phyloP scores from a whole-genome alignment of 2,113 vertebrate species.

The Catagonus wagneri region DNA sequence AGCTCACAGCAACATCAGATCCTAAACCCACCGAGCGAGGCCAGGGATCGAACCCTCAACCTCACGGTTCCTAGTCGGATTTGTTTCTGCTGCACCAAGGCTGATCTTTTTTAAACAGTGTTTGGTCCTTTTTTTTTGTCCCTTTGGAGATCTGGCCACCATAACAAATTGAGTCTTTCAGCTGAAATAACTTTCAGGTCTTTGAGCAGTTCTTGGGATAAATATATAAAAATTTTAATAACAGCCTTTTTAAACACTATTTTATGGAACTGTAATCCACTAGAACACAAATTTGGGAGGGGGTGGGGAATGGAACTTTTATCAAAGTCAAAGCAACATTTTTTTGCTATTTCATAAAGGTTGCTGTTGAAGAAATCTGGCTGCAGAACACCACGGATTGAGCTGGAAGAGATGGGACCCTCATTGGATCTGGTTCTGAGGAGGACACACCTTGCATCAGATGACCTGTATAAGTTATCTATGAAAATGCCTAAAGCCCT shows the following conservation, averaged over 20 bases:
- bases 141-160: not conserved
- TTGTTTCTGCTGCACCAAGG: too few species aligned
- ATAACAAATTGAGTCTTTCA: not conserved
- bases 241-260: not conserved
- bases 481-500: constrained; percentile 93
- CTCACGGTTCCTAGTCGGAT: too few species aligned
- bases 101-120: constrained; percentile 6
- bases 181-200: not conserved
- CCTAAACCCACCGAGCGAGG: too few species aligned
- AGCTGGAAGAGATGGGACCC: constrained; percentile 98
- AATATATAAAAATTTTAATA: not conserved
- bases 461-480: constrained; percentile 95
- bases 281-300: not conserved
- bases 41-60: too few species aligned
- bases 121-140: not conserved
- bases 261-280: constrained; percentile 41
- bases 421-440: constrained; percentile 94
- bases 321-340: not conserved
- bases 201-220: not conserved
- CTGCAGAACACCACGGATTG: constrained; percentile 95
- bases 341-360: constrained; percentile 82
- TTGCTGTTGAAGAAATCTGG: constrained; percentile 97
- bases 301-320: constrained; percentile 37
- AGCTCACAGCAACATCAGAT: too few species aligned
- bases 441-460: constrained; percentile 95